Evolutionary conservation across 2,888 invertebrate genomes (phyloP).

Genomic region (Agriotes lineatus): DNA sequence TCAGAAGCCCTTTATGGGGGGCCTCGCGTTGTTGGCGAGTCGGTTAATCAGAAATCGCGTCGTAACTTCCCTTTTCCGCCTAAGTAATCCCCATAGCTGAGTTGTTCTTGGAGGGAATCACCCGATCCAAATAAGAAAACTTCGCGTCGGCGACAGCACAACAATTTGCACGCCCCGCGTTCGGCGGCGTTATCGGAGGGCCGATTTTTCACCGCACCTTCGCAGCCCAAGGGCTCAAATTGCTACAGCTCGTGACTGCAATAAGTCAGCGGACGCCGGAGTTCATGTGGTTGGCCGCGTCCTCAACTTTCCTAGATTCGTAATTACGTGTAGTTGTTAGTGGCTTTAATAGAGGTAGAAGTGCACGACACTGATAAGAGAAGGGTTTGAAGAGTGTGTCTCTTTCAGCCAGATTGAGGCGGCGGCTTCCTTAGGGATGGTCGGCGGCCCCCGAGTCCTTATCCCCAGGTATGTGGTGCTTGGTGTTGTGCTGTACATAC

Average conservation of each 20-base stretch:
- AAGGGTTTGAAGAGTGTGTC: constrained; percentile 68
- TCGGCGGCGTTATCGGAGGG: too few species aligned
- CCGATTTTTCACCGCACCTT: too few species aligned
- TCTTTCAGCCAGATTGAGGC: constrained; percentile 69
- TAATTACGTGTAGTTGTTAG: constrained; percentile 50
- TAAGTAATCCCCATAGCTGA: too few species aligned
- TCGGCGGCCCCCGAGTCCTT: constrained; percentile 68
- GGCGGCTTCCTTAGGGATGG: constrained; percentile 67
- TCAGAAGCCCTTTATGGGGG: too few species aligned
- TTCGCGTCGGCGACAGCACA: too few species aligned
- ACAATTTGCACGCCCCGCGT: too few species aligned
- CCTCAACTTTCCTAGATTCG: constrained; percentile 34
- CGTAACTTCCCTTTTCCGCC: too few species aligned
- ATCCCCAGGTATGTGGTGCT: constrained; percentile 69
- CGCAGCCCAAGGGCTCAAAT: too few species aligned
- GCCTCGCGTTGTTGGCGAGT: too few species aligned
- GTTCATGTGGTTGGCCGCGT: constrained; percentile 41
- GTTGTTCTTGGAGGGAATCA: too few species aligned
- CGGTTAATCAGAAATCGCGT: too few species aligned
- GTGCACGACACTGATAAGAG: constrained; percentile 63
- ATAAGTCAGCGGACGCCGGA: background rate
- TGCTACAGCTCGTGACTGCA: background rate
- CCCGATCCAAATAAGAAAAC: too few species aligned
- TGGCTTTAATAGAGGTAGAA: constrained; percentile 62
- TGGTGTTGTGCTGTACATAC: constrained; percentile 59